These are phyloP conservation scores for Pseudomugil gertrudae DNA, from an alignment of 2,797 vertebrate species.

Conservation along the genomic window DNA sequence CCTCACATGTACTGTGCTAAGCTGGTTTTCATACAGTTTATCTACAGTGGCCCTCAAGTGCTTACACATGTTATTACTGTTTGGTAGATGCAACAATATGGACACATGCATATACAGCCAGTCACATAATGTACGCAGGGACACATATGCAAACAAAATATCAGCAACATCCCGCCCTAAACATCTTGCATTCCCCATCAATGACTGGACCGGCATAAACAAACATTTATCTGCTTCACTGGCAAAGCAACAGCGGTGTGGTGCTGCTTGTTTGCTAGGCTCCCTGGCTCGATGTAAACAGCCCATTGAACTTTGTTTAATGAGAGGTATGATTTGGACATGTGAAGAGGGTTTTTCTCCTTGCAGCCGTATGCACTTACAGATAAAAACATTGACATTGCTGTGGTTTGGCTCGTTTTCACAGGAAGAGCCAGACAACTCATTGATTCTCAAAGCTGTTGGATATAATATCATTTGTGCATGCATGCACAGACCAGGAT, in stretches of 20 bases:
- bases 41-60: constrained; percentile 66
- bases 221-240: constrained; percentile 60
- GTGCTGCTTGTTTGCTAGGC: constrained; percentile 63
- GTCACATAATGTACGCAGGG: constrained; percentile 28
- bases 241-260: constrained; percentile 21
- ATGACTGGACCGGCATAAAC: constrained; percentile 63
- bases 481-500: no score
- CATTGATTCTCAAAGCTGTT: constrained; percentile 13
- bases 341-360: constrained; percentile 25
- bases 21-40: constrained; percentile 70
- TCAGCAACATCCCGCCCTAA: constrained; percentile 53
- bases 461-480: not conserved
- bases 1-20: constrained; percentile 66
- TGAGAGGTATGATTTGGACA: constrained; percentile 44
- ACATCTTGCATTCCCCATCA: constrained; percentile 70
- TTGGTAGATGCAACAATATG: constrained; percentile 41
- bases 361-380: not conserved
- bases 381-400: constrained; percentile 36
- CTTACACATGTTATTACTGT: constrained; percentile 59
- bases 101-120: constrained; percentile 39
- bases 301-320: constrained; percentile 56
- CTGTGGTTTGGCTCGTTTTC: constrained; percentile 46
- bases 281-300: constrained; percentile 58
- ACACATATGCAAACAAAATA: constrained; percentile 49
- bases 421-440: constrained; percentile 20